Evolutionary conservation across 2,113 vertebrate genomes (phyloP).

Genomic region (Ellobius talpinus): DNA sequence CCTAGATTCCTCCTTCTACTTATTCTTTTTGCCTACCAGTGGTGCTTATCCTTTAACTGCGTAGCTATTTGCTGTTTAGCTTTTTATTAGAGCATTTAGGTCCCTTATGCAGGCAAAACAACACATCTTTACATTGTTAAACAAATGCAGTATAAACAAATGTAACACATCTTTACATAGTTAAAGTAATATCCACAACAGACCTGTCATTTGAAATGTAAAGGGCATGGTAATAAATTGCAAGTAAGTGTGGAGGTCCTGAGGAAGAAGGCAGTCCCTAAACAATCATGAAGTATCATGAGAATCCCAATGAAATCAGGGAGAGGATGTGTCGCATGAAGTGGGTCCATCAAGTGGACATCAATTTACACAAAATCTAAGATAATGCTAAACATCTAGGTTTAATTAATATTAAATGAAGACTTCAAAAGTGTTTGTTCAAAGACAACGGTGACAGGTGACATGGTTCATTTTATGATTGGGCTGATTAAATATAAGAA

Average conservation of each 20-base stretch:
- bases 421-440: background rate
- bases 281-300: background rate
- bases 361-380: background rate
- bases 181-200: background rate
- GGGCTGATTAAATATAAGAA: background rate
- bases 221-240: background rate
- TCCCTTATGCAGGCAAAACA: background rate
- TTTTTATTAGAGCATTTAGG: background rate
- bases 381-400: background rate
- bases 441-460: background rate
- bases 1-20: background rate
- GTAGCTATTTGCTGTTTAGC: background rate
- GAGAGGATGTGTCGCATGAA: background rate
- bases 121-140: background rate
- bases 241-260: background rate
- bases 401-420: background rate
- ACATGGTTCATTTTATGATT: background rate
- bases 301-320: background rate
- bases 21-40: background rate
- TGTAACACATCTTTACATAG: background rate
- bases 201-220: background rate
- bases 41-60: background rate
- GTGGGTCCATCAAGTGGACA: no score
- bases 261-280: background rate
- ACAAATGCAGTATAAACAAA: background rate